Evolutionary conservation across 2,888 invertebrate species (phyloP), one percentile per base, ranked within the genome.

Genomic region (Pseudoips prasinana): DNA sequence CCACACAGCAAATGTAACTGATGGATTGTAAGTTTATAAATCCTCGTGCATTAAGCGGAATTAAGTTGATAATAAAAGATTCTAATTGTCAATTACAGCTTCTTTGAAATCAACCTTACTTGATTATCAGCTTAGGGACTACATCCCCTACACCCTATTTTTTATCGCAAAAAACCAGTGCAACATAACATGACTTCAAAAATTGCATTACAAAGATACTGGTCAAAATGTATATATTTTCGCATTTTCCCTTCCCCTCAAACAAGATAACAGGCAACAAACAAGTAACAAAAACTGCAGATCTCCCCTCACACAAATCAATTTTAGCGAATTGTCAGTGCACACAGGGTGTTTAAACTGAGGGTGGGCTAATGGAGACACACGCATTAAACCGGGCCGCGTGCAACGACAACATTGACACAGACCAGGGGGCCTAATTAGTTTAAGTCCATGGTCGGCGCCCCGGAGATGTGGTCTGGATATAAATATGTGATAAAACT

Each of bases 291-390:
- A 46, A 20, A 47, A 54, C 48, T 43, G 33, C 39, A 52, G 33
- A 40, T 34, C 41, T 52, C 57, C 65, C 64, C 57, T 55, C 46
- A 66, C 76, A 83, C 83, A 79, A 86, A 86, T 87, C 84, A 85
- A 88, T 85, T 88, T 87, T 81, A 68, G 83, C 84, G 78, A 83
- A 78, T 83, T 80, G 77, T 78, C 73, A 72, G 74, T 73, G 75
- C 68, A 72, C 70, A 61, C 67, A 43, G 47, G 59, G 70, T 81
- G 84, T 83, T 79, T 79, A 81, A 81, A 84, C 73, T 79, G 64
- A 73, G 85, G 84, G 84, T 69, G 63, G 58, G 52, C 82, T 88
- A 88, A 88, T 88, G 86, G 87, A 88, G 87, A 86, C 87, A 82
- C 83, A 79, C 76, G 84, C 80, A 85, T 87, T 87, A 85, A 86